Conservation (phyloP, 2,888 invertebrate genomes). For the Cactoblastis cactorum region DNA sequence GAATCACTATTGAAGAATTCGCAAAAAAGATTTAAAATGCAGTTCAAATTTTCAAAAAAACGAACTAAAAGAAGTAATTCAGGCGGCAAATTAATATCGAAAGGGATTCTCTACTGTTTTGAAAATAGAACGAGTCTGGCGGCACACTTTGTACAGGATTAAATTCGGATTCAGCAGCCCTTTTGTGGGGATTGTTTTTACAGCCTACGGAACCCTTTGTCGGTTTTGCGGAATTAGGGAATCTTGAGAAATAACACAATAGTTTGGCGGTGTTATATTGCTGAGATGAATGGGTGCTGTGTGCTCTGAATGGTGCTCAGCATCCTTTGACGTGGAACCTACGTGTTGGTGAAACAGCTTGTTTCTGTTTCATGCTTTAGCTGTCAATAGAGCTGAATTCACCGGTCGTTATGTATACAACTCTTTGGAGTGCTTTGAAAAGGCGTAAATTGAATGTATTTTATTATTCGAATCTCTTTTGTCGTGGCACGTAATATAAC, state of each 20-base stretch:
- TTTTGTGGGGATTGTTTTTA: conserved; percentile 70
- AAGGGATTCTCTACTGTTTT: conserved; percentile 77
- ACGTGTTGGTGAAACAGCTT: conserved; percentile 64
- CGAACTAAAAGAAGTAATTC: conserved; percentile 59
- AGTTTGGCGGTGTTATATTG: conserved; percentile 41
- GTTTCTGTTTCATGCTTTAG: conserved; percentile 68
- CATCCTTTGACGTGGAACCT: conserved; percentile 54
- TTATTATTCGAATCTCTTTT: conserved; percentile 2
- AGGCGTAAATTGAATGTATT: conserved; percentile 17
- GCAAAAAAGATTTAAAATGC: conserved; percentile 55
- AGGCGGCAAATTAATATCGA: conserved; percentile 74
- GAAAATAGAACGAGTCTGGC: conserved; percentile 57
- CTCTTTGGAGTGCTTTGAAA: conserved; percentile 31
- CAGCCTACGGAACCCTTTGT: conserved; percentile 75
- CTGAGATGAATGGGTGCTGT: conserved; percentile 42
- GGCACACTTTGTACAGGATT: conserved; percentile 70
- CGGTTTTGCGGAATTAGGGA: conserved; percentile 57
- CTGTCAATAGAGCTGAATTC: conserved; percentile 50
- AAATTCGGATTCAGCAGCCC: conserved; percentile 48
- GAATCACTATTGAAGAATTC: conserved; percentile 30
- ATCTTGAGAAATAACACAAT: conserved; percentile 45
- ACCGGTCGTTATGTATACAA: conserved; percentile 20
- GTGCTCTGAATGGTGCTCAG: conserved; percentile 55
- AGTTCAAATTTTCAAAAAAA: conserved; percentile 41
- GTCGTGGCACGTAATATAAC: not conserved